A percentile compares a stretch with the other conserved stretches of the same genome.
Evolutionary conservation across 1,140 invertebrate species (phyloP).

Genomic region (Pinna nobilis): DNA sequence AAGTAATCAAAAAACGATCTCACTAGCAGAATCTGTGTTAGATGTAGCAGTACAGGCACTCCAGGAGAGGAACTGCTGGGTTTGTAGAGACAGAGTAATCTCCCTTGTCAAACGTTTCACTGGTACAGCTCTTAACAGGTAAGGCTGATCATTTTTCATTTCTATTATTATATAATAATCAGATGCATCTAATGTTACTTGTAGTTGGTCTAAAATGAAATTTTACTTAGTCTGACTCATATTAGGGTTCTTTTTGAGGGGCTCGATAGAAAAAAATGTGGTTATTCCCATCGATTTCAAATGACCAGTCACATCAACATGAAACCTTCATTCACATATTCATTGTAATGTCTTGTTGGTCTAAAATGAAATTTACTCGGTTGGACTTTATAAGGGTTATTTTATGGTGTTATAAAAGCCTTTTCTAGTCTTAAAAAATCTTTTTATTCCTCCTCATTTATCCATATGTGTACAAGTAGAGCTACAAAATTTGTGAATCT

Average conservation of each 20-base stretch:
- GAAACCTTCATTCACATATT: too few species aligned
- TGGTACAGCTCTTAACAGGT: conserved; percentile 52
- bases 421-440: too few species aligned
- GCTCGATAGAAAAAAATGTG: neutral
- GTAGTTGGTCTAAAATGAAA: neutral
- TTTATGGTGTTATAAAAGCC: too few species aligned
- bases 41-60: conserved; percentile 51
- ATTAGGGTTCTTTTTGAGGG: neutral
- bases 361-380: too few species aligned
- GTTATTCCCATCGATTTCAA: neutral
- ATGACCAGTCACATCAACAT: neutral
- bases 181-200: too few species aligned
- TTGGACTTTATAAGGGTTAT: too few species aligned
- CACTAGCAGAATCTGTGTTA: conserved; percentile 42
- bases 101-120: conserved; percentile 33
- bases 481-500: too few species aligned
- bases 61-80: conserved; percentile 36
- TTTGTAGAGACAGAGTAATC: conserved; percentile 49
- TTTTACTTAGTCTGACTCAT: neutral
- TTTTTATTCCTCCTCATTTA: too few species aligned
- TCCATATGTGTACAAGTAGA: too few species aligned
- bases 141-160: neutral
- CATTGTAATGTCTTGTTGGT: too few species aligned
- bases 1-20: neutral
- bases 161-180: neutral